A percentile compares a stretch with the other conserved stretches of the same genome.
Conservation (phyloP, 2,888 invertebrate genomes). For the Ophion ellenae region DNA sequence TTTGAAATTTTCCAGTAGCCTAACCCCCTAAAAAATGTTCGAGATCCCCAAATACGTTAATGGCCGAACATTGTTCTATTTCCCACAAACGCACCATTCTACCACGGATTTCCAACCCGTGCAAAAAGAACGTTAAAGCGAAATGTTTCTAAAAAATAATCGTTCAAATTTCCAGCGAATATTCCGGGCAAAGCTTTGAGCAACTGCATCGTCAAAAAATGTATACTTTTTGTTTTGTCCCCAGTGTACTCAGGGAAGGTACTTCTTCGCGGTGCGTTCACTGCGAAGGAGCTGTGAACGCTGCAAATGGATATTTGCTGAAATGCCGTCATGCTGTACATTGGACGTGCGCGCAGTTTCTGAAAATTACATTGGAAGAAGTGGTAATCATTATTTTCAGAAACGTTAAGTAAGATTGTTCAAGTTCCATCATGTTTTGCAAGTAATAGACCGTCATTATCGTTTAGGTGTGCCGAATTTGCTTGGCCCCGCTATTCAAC, state of each 20-base stretch:
- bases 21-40: too few species aligned
- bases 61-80: too few species aligned
- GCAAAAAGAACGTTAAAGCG: too few species aligned
- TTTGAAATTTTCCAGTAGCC: too few species aligned
- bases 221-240: neutral
- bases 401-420: neutral
- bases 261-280: neutral
- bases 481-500: neutral
- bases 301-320: neutral
- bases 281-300: neutral
- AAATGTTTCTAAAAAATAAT: too few species aligned
- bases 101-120: too few species aligned
- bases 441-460: neutral
- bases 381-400: neutral
- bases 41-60: too few species aligned
- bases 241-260: neutral
- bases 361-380: neutral
- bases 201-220: too few species aligned
- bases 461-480: constrained; percentile 17
- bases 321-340: constrained; percentile 7
- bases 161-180: too few species aligned
- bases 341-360: constrained; percentile 7
- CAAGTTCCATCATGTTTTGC: neutral
- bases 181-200: too few species aligned
- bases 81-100: too few species aligned